Percentiles rank a stretch among this genome's conserved stretches.
phyloP scores from a whole-genome alignment of 2,113 vertebrate genomes.

The Lasiurus borealis region DNA sequence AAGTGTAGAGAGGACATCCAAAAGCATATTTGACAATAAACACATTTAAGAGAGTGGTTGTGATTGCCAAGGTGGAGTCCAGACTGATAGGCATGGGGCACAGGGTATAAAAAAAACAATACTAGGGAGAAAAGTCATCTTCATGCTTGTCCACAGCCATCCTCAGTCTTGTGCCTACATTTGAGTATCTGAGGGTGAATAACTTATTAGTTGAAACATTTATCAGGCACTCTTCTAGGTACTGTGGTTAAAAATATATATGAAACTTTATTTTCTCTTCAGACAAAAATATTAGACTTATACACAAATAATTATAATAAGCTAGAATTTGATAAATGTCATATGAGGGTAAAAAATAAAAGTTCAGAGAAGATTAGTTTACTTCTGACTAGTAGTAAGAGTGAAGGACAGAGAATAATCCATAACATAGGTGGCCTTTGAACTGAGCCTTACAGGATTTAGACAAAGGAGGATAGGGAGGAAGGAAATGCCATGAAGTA shows the following conservation, averaged over 20 bases:
- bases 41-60: background rate
- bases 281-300: slow-evolving; percentile 8
- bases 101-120: background rate
- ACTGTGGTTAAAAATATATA: slow-evolving; percentile 24
- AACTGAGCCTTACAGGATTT: background rate
- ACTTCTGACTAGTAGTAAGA: background rate
- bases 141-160: background rate
- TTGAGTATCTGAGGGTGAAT: background rate
- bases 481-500: background rate
- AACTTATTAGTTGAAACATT: slow-evolving; percentile 29
- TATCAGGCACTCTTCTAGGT: slow-evolving; percentile 2
- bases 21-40: slow-evolving; percentile 15
- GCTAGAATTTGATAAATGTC: background rate
- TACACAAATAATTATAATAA: slow-evolving; percentile 12
- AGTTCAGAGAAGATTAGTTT: slow-evolving; percentile 26
- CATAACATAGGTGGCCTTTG: background rate
- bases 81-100: background rate
- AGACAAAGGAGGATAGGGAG: background rate
- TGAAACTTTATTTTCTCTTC: background rate
- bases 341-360: background rate
- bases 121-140: background rate
- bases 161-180: background rate
- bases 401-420: background rate
- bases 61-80: background rate
- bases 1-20: background rate